Evolutionary conservation across 1,140 invertebrate species (phyloP), one percentile per base, ranked within the genome.

Genomic region (Heliconius hewitsoni): DNA sequence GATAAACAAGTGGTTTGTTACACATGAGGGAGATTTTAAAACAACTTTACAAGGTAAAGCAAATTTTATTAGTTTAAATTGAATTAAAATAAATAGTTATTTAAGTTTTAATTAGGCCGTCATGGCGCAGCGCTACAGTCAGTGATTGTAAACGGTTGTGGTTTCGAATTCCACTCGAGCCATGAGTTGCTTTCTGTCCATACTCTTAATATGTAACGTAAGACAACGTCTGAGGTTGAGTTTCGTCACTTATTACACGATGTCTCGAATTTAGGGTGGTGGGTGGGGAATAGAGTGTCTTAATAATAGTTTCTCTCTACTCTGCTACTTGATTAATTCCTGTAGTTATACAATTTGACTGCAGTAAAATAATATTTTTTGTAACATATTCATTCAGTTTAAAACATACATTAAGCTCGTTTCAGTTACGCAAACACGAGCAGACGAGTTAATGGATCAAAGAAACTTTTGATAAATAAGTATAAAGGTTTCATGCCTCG

Each of bases 1-100:
- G 60, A 66, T 66, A 66, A 66, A 66, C 60, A 30, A 66, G 60
- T 66, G 60, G 60, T 66, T 66, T 66, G 60, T 66, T 66, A 66
- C 13, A 66, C 60, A 23, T 66, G 11, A 18, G 60, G 27, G 60
- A 66, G 11, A 27, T 11, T 66, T 66, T 30, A 27, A 66, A 52
- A 27, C 27, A 23, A 66, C 13, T 30, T 66, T 66, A 5, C 3
- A 3, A 30, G 13, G 1, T 23, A 30, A 66, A 66, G 11, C 9
- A 30, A 30, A 30, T 66, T 30, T 66, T 66, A 66, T 66, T 30
- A 66, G 1, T 27, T 66, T 27, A 16, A 30, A 27, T 66, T 30
- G 30, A 16, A 30, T 13, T 66, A 30, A 66, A 30, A 1, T 30
- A 13, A 16, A 27, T 66, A 16, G 0, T 16, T 5, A 16, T 57